A percentile compares a stretch with the other conserved stretches of the same genome.
phyloP scores from a whole-genome alignment of 2,797 vertebrate genomes.

The Cyprinodon diabolis region DNA sequence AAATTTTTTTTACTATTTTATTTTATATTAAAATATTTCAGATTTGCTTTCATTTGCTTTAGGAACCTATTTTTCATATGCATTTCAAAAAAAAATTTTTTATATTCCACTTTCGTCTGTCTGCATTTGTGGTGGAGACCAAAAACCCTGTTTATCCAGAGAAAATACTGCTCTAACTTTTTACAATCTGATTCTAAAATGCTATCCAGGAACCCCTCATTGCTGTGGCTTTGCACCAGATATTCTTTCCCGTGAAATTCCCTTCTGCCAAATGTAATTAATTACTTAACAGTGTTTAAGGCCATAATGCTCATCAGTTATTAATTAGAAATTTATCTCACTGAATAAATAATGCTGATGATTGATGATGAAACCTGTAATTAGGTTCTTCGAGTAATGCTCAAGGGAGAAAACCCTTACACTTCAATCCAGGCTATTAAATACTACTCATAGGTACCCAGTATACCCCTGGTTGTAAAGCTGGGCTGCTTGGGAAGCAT shows the following conservation, averaged over 20 bases:
- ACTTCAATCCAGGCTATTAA: constrained; percentile 86
- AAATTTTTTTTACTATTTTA: too few species aligned
- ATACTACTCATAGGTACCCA: constrained; percentile 83
- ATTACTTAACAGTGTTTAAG: constrained; percentile 95
- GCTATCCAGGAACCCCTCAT: constrained; percentile 43
- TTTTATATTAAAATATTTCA: too few species aligned
- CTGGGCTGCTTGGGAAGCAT: constrained; percentile 51
- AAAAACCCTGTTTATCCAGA: too few species aligned
- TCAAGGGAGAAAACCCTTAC: constrained; percentile 86
- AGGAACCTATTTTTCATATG: too few species aligned
- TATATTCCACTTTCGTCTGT: too few species aligned
- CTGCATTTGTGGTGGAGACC: too few species aligned
- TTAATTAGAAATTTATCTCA: constrained; percentile 99
- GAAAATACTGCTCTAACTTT: too few species aligned
- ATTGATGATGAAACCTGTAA: constrained; percentile 99
- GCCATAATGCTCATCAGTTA: constrained; percentile 99
- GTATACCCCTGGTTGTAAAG: constrained; percentile 68
- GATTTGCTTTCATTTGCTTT: too few species aligned
- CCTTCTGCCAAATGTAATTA: constrained; percentile 93
- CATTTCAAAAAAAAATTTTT: too few species aligned
- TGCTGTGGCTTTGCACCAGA: constrained; percentile 84
- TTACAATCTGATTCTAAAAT: too few species aligned
- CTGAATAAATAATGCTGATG: constrained; percentile 99
- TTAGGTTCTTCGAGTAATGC: constrained; percentile 93
- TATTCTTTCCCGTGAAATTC: constrained; percentile 85